Evolutionary conservation across 2,888 invertebrate genomes (phyloP).

Genomic region (Oxyteleia sp.): DNA sequence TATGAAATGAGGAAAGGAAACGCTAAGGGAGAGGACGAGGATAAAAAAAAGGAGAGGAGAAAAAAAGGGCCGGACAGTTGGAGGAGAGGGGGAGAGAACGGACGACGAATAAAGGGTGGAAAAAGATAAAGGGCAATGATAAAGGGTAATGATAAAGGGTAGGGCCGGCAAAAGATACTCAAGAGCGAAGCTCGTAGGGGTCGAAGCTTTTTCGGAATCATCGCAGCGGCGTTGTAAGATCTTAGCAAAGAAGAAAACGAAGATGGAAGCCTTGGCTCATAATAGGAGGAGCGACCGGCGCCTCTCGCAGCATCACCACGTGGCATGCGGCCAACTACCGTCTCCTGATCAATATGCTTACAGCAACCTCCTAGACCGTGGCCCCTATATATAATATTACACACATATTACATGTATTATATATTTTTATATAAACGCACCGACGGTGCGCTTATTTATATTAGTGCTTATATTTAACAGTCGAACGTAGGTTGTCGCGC

Average conservation of each 20-base stretch:
- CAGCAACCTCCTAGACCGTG: slow-evolving; percentile 79
- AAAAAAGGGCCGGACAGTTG: too few species aligned
- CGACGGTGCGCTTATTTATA: slow-evolving; percentile 3
- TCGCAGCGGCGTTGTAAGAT: too few species aligned
- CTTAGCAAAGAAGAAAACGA: too few species aligned
- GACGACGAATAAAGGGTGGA: slow-evolving; percentile 50
- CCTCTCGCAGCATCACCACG: slow-evolving; percentile 87
- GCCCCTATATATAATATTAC: slow-evolving; percentile 75
- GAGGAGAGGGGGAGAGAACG: slow-evolving; percentile 28
- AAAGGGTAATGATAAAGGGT: slow-evolving; percentile 60
- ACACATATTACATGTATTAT: slow-evolving; percentile 69
- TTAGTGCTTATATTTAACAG: slow-evolving; percentile 34
- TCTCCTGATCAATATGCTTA: slow-evolving; percentile 88
- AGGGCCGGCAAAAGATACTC: too few species aligned
- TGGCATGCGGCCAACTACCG: slow-evolving; percentile 88
- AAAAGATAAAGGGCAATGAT: slow-evolving; percentile 69
- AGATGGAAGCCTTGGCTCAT: too few species aligned
- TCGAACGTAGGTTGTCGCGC: slow-evolving; percentile 18
- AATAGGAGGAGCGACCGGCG: slow-evolving; percentile 87
- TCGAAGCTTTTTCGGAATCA: too few species aligned
- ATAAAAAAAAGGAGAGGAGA: slow-evolving; percentile 26
- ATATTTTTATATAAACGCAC: slow-evolving; percentile 46
- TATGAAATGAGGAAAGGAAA: slow-evolving; percentile 56
- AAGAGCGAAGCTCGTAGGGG: too few species aligned
- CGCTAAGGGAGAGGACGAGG: slow-evolving; percentile 18